A percentile compares a stretch with the other conserved stretches of the same genome.
Evolutionary conservation across 2,797 vertebrate genomes (phyloP).

Genomic region (Acipenser transmontanus): DNA sequence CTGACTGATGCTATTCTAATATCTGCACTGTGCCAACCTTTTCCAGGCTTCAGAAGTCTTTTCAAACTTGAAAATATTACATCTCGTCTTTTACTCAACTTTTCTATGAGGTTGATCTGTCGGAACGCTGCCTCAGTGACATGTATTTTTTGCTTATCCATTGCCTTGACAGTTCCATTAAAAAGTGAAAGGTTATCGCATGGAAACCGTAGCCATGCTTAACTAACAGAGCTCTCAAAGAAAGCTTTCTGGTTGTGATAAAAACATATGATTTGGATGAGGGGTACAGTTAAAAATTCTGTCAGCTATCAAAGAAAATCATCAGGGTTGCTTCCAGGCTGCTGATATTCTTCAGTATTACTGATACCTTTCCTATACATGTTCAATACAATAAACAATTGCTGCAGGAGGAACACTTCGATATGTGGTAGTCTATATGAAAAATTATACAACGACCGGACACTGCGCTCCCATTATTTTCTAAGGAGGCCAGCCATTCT

Average conservation of each 20-base stretch:
- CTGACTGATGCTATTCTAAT: not conserved
- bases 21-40: not conserved
- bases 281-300: no score
- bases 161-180: constrained; percentile 64
- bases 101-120: constrained; percentile 7
- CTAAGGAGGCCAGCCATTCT: no score
- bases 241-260: constrained; percentile 19
- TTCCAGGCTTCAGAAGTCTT: not conserved
- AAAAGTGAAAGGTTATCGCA: constrained; percentile 49
- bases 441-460: no score
- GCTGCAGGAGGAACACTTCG: no score
- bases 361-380: no score
- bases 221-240: constrained; percentile 45
- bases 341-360: no score
- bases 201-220: constrained; percentile 43
- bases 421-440: no score
- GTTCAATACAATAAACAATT: no score
- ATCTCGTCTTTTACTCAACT: constrained; percentile 18
- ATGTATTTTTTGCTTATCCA: constrained; percentile 28
- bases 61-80: not conserved
- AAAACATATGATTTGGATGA: not conserved
- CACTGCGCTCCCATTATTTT: no score
- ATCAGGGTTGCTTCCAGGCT: no score
- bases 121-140: not conserved
- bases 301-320: no score